Evolutionary conservation across 2,888 invertebrate species (phyloP).

Genomic region (Rhopalosiphum nymphaeae): DNA sequence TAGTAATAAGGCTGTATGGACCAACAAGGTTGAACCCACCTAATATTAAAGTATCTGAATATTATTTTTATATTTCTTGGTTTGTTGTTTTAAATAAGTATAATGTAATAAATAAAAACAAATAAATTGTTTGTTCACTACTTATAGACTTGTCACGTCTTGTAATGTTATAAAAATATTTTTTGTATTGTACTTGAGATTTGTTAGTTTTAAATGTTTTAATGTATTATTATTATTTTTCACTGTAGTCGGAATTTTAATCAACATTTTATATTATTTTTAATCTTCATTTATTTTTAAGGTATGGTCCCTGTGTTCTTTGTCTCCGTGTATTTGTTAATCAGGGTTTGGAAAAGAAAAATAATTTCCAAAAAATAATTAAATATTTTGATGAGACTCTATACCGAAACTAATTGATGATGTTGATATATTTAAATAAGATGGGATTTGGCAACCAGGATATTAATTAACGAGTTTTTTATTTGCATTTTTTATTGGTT

Average conservation of each 20-base stretch:
- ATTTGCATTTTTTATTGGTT: not conserved
- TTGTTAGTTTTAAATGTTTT: not conserved
- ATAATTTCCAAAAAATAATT: slow-evolving; percentile 13
- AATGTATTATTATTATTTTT: no score
- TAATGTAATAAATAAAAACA: not conserved
- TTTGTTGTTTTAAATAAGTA: not conserved
- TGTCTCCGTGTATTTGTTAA: not conserved
- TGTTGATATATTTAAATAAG: slow-evolving; percentile 2
- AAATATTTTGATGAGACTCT: slow-evolving; percentile 12
- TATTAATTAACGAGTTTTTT: not conserved
- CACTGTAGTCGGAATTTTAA: not conserved
- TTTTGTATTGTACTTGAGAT: not conserved
- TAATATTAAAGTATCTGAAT: not conserved
- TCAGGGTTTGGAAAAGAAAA: not conserved
- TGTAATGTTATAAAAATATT: not conserved
- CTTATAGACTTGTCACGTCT: not conserved
- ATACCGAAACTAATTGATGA: slow-evolving; percentile 3
- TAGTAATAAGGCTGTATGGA: not conserved
- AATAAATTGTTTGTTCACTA: not conserved
- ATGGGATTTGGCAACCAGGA: slow-evolving; percentile 21
- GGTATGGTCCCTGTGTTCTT: not conserved
- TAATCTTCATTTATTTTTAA: not conserved
- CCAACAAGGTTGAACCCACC: not conserved
- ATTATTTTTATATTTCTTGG: not conserved
- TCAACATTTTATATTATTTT: not conserved